phyloP scores from a whole-genome alignment of 2,113 vertebrate genomes.

The Hippocampus barbouri region DNA sequence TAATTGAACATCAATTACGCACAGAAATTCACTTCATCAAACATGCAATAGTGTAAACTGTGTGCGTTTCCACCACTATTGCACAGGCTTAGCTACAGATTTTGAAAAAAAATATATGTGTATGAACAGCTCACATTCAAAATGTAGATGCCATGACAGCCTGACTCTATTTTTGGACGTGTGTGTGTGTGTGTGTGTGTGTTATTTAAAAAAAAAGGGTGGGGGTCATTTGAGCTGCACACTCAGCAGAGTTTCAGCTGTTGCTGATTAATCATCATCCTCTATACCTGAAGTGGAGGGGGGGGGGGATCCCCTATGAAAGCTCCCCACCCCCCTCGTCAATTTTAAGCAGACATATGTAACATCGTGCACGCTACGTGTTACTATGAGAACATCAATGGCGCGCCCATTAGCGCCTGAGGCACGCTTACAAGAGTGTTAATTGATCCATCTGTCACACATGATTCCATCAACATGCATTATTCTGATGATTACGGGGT shows the following conservation, averaged over 20 bases:
- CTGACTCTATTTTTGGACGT: background rate
- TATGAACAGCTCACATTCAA: background rate
- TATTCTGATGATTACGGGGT: background rate
- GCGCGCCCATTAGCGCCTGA: background rate
- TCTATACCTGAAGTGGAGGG: constrained; percentile 32
- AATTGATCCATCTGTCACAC: background rate
- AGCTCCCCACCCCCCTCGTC: constrained; percentile 7
- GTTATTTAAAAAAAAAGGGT: no score
- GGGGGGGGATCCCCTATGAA: constrained; percentile 48
- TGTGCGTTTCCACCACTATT: no score
- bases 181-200: background rate
- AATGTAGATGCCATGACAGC: background rate
- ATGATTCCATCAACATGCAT: background rate
- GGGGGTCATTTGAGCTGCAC: constrained; percentile 83
- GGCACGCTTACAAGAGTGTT: background rate
- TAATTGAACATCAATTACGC: no score
- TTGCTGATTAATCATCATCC: constrained; percentile 76
- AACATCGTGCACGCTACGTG: background rate
- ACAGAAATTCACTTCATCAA: no score
- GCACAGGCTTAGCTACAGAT: no score
- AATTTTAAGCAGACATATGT: background rate
- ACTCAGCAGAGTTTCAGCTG: constrained; percentile 85
- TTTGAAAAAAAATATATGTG: no score
- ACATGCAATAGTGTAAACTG: no score
- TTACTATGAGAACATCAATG: background rate